A percentile compares a stretch with the other conserved stretches of the same genome.
Conservation (phyloP, 2,113 vertebrate species). For the Gambusia affinis region DNA sequence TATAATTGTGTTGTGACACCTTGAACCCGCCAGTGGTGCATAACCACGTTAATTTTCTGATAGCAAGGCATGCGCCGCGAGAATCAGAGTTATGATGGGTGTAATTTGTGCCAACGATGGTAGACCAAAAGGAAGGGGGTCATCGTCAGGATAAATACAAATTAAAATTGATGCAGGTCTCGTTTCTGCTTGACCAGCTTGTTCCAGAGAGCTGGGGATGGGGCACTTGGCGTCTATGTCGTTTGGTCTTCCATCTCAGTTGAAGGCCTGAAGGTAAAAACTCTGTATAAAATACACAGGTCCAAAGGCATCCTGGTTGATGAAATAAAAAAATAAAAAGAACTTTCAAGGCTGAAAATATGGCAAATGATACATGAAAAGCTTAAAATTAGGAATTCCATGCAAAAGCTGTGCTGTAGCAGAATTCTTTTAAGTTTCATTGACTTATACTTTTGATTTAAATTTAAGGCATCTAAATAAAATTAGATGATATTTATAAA, state of each 20-base stretch:
- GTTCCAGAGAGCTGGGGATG: constrained; percentile 64
- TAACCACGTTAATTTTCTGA: constrained; percentile 85
- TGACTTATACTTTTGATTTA: neutral
- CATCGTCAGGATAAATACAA: constrained; percentile 84
- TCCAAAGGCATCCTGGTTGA: constrained; percentile 45
- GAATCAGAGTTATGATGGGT: constrained; percentile 82
- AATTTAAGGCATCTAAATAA: neutral
- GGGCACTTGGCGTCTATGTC: constrained; percentile 65
- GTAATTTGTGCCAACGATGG: constrained; percentile 81
- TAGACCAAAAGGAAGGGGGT: constrained; percentile 77
- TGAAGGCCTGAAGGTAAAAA: constrained; percentile 65
- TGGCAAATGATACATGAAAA: constrained; percentile 1
- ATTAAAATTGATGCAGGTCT: constrained; percentile 84
- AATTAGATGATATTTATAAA: neutral
- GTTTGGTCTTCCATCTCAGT: constrained; percentile 70
- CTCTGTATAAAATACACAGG: constrained; percentile 47
- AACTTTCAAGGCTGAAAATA: constrained; percentile 6
- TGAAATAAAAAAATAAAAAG: constrained; percentile 14
- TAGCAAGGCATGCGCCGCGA: constrained; percentile 70
- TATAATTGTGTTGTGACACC: constrained; percentile 85
- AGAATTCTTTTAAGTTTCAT: neutral
- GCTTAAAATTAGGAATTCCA: neutral
- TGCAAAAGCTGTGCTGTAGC: neutral
- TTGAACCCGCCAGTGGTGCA: constrained; percentile 81
- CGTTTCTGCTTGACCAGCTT: constrained; percentile 81